Evolutionary conservation across 2,888 invertebrate species (phyloP), one percentile per base, ranked within the genome.

Genomic region (Heliconius ismenius): DNA sequence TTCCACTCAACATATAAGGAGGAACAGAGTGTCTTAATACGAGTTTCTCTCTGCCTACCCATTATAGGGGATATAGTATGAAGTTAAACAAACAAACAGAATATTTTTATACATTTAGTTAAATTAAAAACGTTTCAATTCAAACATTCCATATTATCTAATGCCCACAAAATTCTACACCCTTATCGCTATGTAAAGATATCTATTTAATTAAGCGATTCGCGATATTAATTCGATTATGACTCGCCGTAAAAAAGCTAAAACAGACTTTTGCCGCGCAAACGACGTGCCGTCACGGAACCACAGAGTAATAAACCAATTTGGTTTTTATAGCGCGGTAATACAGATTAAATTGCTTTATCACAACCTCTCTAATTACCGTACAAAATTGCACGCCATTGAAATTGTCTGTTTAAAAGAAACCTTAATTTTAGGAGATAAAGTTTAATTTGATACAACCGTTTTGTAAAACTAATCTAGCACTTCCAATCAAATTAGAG

Each of bases 191-290:
- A 81, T 82, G 84, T 83, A 84, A 86, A 84, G 84, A 86, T 89
- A 91, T 91, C 92, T 91, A 92, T 92, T 92, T 91, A 92, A 93
- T 93, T 92, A 92, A 92, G 89, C 86, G 92, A 91, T 92, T 88
- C 86, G 88, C 91, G 87, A 92, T 92, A 92, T 92, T 92, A 91
- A 92, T 91, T 91, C 91, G 92, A 92, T 92, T 92, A 93, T 90
- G 87, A 88, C 90, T 87, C 83, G 84, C 88, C 89, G 88, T 92
- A 92, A 92, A 92, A 67, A 92, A 87, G 86, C 90, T 91, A 91
- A 87, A 89, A 87, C 90, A 89, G 87, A 86, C 86, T 87, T 89
- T 88, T 88, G 84, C 85, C 86, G 86, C 85, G 87, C 86, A 88
- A 92, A 92, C 91, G 89, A 86, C 87, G 81, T 76, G 79, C 80